These are phyloP conservation scores for Poeciliopsis turneri DNA, from an alignment of 2,797 vertebrate genomes.

Conservation along the genomic window DNA sequence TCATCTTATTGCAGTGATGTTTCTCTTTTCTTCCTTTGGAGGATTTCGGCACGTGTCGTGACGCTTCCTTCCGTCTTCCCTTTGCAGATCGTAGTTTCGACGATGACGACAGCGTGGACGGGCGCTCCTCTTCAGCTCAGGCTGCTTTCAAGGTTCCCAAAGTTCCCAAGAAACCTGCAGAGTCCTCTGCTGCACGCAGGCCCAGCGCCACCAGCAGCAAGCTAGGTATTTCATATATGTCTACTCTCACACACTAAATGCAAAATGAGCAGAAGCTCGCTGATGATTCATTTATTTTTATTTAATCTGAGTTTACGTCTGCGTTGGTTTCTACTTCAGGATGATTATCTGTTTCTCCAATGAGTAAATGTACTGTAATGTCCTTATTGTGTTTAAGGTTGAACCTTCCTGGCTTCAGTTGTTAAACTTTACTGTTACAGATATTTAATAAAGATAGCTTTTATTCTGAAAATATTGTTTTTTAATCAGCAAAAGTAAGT, in stretches of 20 bases:
- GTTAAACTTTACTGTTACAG: not conserved
- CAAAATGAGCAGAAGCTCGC: not conserved
- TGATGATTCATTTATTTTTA: not conserved
- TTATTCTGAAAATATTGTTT: not conserved
- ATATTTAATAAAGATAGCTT: not conserved
- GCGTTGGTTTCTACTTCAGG: not conserved
- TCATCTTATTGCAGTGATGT: not conserved
- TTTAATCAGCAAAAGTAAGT: not conserved
- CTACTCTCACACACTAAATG: slow-evolving; percentile 8
- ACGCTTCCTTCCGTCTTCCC: slow-evolving; percentile 9
- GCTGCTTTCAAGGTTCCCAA: slow-evolving; percentile 93
- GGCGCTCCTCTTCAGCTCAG: slow-evolving; percentile 90
- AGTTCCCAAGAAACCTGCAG: slow-evolving; percentile 91
- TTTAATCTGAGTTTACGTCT: not conserved
- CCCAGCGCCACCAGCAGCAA: slow-evolving; percentile 89
- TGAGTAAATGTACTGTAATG: not conserved
- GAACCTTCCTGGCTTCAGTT: not conserved
- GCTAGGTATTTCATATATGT: slow-evolving; percentile 79
- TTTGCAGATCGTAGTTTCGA: slow-evolving; percentile 94
- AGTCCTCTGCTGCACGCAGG: slow-evolving; percentile 87
- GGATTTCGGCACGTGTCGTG: slow-evolving; percentile 1
- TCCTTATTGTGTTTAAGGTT: not conserved
- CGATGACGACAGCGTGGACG: slow-evolving; percentile 97
- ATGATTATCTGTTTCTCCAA: not conserved
- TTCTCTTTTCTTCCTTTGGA: not conserved